Percentiles rank a stretch among this genome's conserved stretches.
Evolutionary conservation across 2,113 vertebrate genomes (phyloP).

Genomic region (Silurus asotus): DNA sequence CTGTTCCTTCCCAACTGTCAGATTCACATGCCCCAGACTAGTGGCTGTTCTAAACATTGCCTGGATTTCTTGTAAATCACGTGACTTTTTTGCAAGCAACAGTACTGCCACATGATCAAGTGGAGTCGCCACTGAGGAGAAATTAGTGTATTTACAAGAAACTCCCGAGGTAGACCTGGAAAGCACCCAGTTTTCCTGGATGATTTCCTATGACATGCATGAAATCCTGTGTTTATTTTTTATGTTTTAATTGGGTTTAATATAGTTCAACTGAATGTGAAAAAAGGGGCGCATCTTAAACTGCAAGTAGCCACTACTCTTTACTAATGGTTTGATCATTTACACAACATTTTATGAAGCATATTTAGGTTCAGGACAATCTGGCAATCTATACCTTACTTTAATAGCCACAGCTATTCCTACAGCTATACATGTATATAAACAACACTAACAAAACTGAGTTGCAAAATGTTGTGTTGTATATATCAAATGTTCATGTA

Average conservation of each 20-base stretch:
- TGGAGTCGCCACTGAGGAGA: conserved; percentile 42
- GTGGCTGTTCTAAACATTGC: background rate
- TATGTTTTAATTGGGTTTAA: background rate
- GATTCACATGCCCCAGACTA: background rate
- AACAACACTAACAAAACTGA: background rate
- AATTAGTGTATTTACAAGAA: conserved; percentile 49
- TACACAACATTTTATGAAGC: background rate
- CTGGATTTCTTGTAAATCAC: conserved; percentile 56
- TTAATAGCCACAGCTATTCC: background rate
- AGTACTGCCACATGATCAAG: conserved; percentile 40
- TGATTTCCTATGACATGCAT: background rate
- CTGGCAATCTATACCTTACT: background rate
- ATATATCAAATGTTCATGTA: background rate
- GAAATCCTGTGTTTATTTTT: conserved; percentile 6
- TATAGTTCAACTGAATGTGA: background rate
- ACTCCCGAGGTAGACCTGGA: conserved; percentile 29
- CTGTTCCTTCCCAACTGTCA: background rate
- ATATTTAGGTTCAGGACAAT: background rate
- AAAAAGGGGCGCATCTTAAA: background rate
- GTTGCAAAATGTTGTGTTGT: background rate
- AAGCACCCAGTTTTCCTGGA: conserved; percentile 48
- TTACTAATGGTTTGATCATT: background rate
- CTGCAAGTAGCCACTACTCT: background rate
- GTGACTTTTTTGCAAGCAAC: conserved; percentile 45
- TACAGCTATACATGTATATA: background rate